Conservation (phyloP, 2,113 vertebrate genomes). For the Sigmodon hispidus region DNA sequence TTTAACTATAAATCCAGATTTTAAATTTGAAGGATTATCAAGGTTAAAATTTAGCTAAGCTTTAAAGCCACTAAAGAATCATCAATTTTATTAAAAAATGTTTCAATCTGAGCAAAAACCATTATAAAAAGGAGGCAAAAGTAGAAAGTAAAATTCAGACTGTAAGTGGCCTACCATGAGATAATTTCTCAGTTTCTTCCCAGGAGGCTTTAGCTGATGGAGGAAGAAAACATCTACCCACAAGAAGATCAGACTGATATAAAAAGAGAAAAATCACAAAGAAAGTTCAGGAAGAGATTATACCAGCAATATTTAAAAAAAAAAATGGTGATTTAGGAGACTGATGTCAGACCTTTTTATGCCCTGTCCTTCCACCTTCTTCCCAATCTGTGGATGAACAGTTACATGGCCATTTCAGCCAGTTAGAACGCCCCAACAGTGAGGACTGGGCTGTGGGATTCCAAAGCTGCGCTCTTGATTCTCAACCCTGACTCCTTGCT, state of each 20-base stretch:
- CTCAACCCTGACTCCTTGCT: not conserved
- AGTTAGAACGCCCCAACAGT: not conserved
- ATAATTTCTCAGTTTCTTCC: conserved; percentile 24
- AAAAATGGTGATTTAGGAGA: not conserved
- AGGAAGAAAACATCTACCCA: conserved; percentile 14
- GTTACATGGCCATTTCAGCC: not conserved
- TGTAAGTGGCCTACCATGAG: not conserved
- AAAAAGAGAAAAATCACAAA: conserved; percentile 41
- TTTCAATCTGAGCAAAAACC: conserved; percentile 25
- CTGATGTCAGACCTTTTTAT: conserved; percentile 33
- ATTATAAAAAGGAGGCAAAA: not conserved
- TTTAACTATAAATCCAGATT: not conserved
- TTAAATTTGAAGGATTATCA: not conserved
- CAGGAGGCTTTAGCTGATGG: conserved; percentile 24
- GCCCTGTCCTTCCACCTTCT: not conserved
- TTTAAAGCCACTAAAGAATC: not conserved
- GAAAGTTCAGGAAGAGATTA: conserved; percentile 16
- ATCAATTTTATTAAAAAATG: not conserved
- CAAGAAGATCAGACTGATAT: conserved; percentile 4
- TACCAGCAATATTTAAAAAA: conserved; percentile 6
- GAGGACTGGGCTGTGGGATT: not conserved
- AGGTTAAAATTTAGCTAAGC: not conserved
- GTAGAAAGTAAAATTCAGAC: not conserved
- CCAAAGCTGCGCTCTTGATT: not conserved
- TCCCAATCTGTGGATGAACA: not conserved